Conservation (phyloP, 2,888 invertebrate species). For the Ophion ventricosus region DNA sequence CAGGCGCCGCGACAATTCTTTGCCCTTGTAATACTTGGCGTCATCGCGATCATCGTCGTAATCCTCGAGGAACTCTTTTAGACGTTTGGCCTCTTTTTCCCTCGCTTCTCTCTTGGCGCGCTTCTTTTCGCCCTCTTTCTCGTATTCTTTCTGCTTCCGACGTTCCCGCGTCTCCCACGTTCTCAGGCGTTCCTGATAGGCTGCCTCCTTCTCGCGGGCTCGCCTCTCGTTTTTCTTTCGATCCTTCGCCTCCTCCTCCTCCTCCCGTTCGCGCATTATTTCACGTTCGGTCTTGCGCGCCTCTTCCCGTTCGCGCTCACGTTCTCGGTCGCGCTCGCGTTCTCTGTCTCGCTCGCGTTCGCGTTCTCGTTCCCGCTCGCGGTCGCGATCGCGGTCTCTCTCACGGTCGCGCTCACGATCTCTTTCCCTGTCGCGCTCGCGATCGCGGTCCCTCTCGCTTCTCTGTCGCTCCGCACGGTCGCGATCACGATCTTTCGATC, state of each 20-base stretch:
- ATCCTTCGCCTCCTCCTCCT: slow-evolving; percentile 96
- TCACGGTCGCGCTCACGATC: slow-evolving; percentile 80
- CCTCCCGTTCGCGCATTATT: slow-evolving; percentile 90
- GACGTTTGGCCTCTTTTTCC: slow-evolving; percentile 94
- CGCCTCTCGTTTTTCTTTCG: slow-evolving; percentile 95
- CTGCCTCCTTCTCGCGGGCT: slow-evolving; percentile 96
- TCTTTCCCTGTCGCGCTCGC: slow-evolving; percentile 78
- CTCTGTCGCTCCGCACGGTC: slow-evolving; percentile 76
- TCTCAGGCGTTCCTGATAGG: slow-evolving; percentile 94
- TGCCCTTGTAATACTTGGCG: slow-evolving; percentile 97
- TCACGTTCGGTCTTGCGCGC: slow-evolving; percentile 85
- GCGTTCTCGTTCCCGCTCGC: slow-evolving; percentile 87
- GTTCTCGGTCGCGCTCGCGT: slow-evolving; percentile 85
- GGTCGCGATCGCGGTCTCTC: slow-evolving; percentile 85
- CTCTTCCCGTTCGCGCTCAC: slow-evolving; percentile 85
- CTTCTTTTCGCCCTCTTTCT: slow-evolving; percentile 94
- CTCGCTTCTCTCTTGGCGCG: slow-evolving; percentile 93
- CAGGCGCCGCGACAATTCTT: slow-evolving; percentile 95
- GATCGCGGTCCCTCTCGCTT: slow-evolving; percentile 75
- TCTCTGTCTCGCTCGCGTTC: slow-evolving; percentile 86
- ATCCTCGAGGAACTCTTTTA: slow-evolving; percentile 99
- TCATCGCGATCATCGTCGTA: slow-evolving; percentile 99
- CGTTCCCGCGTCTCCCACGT: slow-evolving; percentile 96
- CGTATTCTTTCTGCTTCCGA: slow-evolving; percentile 95
- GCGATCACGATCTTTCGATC: slow-evolving; percentile 77